These are phyloP conservation scores for Anguilla pacifica DNA, from an alignment of 2,797 vertebrate genomes.

Conservation along the genomic window DNA sequence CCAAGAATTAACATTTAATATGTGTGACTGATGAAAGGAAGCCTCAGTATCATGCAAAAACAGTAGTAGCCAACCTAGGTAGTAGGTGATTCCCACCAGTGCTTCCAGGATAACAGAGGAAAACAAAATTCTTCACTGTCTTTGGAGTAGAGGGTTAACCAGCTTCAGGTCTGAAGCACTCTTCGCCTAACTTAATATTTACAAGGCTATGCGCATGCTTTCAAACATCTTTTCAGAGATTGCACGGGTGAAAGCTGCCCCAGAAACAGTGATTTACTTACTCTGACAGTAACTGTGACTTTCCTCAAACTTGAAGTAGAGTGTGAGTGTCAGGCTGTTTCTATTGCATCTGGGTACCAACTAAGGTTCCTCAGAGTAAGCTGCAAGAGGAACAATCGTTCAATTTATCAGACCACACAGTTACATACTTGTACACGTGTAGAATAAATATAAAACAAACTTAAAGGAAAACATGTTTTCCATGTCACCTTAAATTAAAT, in stretches of 20 bases:
- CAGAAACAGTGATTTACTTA: neutral
- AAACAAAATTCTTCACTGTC: neutral
- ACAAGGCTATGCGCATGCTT: neutral
- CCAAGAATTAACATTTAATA: neutral
- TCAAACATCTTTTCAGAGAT: neutral
- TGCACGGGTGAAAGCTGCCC: neutral
- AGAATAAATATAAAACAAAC: neutral
- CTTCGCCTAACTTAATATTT: conserved; percentile 4
- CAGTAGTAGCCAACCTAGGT: neutral
- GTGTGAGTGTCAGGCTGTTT: neutral
- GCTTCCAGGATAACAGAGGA: neutral
- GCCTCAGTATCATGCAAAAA: neutral
- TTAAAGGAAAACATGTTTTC: neutral
- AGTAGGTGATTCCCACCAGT: neutral
- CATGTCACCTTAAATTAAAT: neutral
- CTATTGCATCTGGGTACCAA: neutral
- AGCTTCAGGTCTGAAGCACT: neutral
- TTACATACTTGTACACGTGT: neutral
- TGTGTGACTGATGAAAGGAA: neutral
- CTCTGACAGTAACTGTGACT: neutral
- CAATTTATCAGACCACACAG: neutral
- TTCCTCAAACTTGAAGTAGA: neutral
- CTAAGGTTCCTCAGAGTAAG: neutral
- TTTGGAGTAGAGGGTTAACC: neutral
- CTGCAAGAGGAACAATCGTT: neutral